Conservation (phyloP, 2,888 invertebrate genomes). For the Argyresthia goedartella region DNA sequence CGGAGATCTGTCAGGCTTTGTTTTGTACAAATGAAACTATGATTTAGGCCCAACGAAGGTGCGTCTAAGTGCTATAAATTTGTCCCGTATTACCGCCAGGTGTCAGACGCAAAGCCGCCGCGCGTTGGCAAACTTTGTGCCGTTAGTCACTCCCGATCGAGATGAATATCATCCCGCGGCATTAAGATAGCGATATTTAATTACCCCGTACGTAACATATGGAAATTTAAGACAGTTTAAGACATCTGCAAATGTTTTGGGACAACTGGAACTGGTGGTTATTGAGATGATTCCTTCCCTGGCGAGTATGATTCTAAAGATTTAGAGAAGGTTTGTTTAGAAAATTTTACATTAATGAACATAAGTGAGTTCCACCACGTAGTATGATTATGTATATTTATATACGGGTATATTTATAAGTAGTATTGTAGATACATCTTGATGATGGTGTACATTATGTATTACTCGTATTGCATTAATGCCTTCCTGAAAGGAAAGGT, state of each 20-base stretch:
- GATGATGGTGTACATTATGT: neutral
- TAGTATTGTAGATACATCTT: neutral
- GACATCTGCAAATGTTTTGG: neutral
- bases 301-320: no score
- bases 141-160: constrained; percentile 48
- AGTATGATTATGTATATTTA: no score
- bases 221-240: neutral
- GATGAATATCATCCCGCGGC: constrained; percentile 14
- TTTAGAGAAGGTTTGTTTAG: no score
- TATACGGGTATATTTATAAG: no score
- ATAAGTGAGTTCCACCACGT: no score
- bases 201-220: neutral
- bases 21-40: constrained; percentile 6
- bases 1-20: constrained; percentile 7
- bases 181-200: neutral
- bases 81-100: constrained; percentile 55
- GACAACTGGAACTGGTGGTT: no score
- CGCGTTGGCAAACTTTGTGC: constrained; percentile 42
- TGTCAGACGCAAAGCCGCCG: constrained; percentile 50
- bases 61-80: constrained; percentile 51
- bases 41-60: constrained; percentile 22
- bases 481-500: constrained; percentile 41
- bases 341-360: no score
- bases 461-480: constrained; percentile 25
- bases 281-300: no score